Conservation (phyloP, 2,113 vertebrate genomes). For the Ceuthmochares aereus region DNA sequence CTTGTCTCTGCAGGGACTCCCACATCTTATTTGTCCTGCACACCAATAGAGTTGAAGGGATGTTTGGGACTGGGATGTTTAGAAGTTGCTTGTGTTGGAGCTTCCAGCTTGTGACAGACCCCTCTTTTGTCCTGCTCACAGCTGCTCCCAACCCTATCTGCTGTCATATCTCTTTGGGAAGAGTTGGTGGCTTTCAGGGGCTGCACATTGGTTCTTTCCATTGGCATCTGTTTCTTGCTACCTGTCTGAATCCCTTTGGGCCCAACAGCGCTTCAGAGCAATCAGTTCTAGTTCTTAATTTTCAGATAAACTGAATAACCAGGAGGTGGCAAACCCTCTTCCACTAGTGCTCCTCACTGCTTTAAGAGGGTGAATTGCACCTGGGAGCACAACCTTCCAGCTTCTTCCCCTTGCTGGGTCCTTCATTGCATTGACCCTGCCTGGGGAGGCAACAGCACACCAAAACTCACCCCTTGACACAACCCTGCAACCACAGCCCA, state of each 20-base stretch:
- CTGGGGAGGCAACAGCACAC: background rate
- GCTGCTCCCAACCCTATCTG: background rate
- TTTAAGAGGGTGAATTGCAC: background rate
- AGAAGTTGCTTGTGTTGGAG: background rate
- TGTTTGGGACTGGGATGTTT: background rate
- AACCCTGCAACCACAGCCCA: background rate
- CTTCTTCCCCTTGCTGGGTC: background rate
- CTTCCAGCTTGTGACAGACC: background rate
- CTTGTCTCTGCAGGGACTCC: background rate
- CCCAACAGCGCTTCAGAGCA: background rate
- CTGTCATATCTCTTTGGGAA: background rate
- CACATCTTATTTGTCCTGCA: background rate
- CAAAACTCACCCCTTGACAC: background rate
- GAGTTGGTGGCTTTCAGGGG: background rate
- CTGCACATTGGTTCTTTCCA: background rate
- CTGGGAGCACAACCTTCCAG: background rate
- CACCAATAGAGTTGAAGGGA: background rate
- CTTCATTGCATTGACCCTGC: background rate
- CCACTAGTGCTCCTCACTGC: background rate
- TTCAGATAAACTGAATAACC: background rate
- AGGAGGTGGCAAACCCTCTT: background rate
- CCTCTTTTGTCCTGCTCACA: rapidly evolving
- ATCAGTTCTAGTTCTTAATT: background rate
- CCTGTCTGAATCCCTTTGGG: rapidly evolving
- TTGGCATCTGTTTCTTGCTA: background rate